phyloP scores from a whole-genome alignment of 1,140 invertebrate genomes.

The Papilio machaon region DNA sequence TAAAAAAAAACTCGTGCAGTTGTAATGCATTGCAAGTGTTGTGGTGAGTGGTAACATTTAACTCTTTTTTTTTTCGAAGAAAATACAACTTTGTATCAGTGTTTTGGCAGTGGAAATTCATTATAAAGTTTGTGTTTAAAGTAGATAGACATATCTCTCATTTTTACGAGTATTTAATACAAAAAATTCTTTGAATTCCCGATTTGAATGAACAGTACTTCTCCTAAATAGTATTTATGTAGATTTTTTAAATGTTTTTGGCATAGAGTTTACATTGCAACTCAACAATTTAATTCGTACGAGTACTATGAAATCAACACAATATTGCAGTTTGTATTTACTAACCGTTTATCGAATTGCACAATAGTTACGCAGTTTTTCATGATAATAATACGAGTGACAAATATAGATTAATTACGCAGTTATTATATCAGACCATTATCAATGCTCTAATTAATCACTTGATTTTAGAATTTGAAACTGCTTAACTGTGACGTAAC shows the following conservation, averaged over 20 bases:
- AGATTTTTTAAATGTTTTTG: background rate
- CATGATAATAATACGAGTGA: background rate
- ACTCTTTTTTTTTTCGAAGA: background rate
- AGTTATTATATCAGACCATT: background rate
- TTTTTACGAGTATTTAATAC: no score
- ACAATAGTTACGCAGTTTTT: conserved; percentile 1
- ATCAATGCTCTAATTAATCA: background rate
- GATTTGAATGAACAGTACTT: background rate
- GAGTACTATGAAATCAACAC: background rate
- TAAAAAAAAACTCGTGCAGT: background rate
- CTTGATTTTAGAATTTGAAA: background rate
- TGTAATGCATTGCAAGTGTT: conserved; percentile 33
- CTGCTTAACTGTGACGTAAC: no score
- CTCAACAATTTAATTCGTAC: background rate
- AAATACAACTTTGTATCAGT: background rate
- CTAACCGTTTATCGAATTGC: background rate
- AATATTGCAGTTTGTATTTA: background rate
- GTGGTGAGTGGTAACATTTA: conserved; percentile 13
- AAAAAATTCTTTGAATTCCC: no score
- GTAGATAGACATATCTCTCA: no score
- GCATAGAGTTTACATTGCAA: background rate
- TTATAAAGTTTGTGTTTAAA: no score
- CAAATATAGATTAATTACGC: background rate
- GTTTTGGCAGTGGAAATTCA: background rate
- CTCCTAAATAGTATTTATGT: no score